A percentile compares a stretch with the other conserved stretches of the same genome.
Evolutionary conservation across 2,113 vertebrate species (phyloP).

Genomic region (Bagarius yarrelli): DNA sequence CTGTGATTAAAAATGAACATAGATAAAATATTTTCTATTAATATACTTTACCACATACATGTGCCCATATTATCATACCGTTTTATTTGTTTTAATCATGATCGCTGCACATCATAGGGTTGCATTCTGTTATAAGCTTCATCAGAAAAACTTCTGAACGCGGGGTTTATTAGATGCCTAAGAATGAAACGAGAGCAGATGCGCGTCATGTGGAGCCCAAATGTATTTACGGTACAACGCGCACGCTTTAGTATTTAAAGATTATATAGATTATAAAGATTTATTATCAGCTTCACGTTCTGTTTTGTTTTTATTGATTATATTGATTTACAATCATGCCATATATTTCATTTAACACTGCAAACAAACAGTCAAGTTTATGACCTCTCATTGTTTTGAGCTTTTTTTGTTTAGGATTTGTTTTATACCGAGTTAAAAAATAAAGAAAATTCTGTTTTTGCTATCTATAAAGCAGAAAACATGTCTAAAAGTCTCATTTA

Average conservation of each 20-base stretch:
- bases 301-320: not conserved
- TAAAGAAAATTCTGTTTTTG: not conserved
- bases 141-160: not conserved
- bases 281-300: no score
- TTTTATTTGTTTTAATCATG: not conserved
- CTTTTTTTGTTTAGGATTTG: not conserved
- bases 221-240: not conserved
- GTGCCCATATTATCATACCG: not conserved
- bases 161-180: not conserved
- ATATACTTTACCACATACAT: not conserved
- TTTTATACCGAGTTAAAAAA: not conserved
- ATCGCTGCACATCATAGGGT: not conserved
- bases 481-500: not conserved
- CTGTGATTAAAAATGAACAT: not conserved
- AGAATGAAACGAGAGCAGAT: not conserved
- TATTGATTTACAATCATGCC: not conserved
- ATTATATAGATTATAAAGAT: no score
- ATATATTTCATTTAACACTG: not conserved
- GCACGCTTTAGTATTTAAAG: no score
- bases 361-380: not conserved
- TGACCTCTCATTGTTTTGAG: no score
- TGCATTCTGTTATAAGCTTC: not conserved
- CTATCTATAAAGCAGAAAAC: not conserved
- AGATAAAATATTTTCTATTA: not conserved
- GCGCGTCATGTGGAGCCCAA: no score